These are phyloP conservation scores for Scaptodrosophila lebanonensis DNA, from an alignment of 1,140 invertebrate species.

Conservation along the genomic window DNA sequence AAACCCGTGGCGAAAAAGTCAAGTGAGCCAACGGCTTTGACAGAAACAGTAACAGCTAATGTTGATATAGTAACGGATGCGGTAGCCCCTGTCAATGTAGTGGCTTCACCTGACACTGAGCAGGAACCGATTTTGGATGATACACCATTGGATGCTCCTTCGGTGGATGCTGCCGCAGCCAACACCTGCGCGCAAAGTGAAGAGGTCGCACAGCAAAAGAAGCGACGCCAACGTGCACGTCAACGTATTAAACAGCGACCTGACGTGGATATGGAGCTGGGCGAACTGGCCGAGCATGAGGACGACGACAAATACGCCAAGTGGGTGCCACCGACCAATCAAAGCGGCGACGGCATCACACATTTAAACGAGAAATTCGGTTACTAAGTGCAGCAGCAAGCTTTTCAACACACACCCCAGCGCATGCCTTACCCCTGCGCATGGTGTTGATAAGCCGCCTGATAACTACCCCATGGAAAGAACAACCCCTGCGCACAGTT, in stretches of 20 bases:
- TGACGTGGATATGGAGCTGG: slow-evolving; percentile 75
- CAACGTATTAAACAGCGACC: slow-evolving; percentile 56
- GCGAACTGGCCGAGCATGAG: slow-evolving; percentile 78
- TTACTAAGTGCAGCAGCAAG: slow-evolving; percentile 79
- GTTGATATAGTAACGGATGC: slow-evolving; percentile 48
- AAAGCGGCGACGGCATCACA: slow-evolving; percentile 89
- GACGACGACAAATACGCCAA: slow-evolving; percentile 82
- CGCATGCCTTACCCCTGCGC: slow-evolving; percentile 29
- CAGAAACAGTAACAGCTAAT: slow-evolving; percentile 34
- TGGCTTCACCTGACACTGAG: slow-evolving; percentile 9
- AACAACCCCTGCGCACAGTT: slow-evolving; percentile 1
- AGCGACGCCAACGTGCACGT: slow-evolving; percentile 40
- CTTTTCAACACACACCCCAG: slow-evolving; percentile 34
- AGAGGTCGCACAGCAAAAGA: slow-evolving; percentile 40
- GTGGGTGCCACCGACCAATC: slow-evolving; percentile 87
- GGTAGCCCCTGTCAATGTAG: slow-evolving; percentile 15
- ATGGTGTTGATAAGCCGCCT: background rate
- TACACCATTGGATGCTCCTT: too few relatives aligned
- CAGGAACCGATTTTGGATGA: slow-evolving; percentile 27
- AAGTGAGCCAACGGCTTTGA: slow-evolving; percentile 7
- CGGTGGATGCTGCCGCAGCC: background rate
- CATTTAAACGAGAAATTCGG: slow-evolving; percentile 89
- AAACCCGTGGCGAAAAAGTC: slow-evolving; percentile 24
- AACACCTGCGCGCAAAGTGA: slow-evolving; percentile 16
- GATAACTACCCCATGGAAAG: background rate